These are phyloP conservation scores for Perizoma affinitatum DNA, from an alignment of 2,888 invertebrate species.

Conservation along the genomic window DNA sequence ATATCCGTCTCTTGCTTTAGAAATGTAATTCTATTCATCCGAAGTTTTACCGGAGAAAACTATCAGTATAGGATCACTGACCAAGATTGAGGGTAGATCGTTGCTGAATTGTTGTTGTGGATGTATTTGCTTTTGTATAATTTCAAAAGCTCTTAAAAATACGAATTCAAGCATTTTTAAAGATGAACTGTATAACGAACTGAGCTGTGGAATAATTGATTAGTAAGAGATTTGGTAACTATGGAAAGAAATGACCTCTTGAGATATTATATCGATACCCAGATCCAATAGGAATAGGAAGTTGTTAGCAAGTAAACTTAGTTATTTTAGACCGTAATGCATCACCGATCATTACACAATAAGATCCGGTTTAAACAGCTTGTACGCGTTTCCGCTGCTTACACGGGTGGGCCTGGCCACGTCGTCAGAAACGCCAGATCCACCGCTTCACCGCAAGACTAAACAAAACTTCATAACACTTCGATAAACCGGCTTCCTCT, in stretches of 20 bases:
- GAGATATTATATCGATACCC: too few relatives aligned
- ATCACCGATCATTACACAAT: slow-evolving; percentile 17
- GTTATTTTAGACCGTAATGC: slow-evolving; percentile 11
- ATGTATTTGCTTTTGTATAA: neutral
- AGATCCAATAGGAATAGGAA: too few relatives aligned
- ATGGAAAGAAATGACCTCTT: too few relatives aligned
- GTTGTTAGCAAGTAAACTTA: neutral
- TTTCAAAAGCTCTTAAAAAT: too few relatives aligned
- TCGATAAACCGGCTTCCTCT: slow-evolving; percentile 33
- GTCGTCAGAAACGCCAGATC: slow-evolving; percentile 4
- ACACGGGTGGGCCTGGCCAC: slow-evolving; percentile 6
- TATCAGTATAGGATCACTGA: neutral
- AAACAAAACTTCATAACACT: slow-evolving; percentile 26
- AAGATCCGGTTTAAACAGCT: slow-evolving; percentile 22
- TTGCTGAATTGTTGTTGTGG: neutral
- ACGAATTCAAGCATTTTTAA: too few relatives aligned
- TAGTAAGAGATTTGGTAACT: too few relatives aligned
- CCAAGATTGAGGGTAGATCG: too few relatives aligned
- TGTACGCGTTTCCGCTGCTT: slow-evolving; percentile 20
- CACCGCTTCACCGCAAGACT: slow-evolving; percentile 9
- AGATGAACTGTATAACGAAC: too few relatives aligned
- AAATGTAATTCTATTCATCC: slow-evolving; percentile 28
- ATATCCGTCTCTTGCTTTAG: slow-evolving; percentile 38
- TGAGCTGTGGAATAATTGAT: too few relatives aligned
- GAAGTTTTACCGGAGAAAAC: slow-evolving; percentile 11